Evolutionary conservation across 1,140 invertebrate species (phyloP), one percentile per base, ranked within the genome.

Genomic region (Pseudomyrmex concolor): DNA sequence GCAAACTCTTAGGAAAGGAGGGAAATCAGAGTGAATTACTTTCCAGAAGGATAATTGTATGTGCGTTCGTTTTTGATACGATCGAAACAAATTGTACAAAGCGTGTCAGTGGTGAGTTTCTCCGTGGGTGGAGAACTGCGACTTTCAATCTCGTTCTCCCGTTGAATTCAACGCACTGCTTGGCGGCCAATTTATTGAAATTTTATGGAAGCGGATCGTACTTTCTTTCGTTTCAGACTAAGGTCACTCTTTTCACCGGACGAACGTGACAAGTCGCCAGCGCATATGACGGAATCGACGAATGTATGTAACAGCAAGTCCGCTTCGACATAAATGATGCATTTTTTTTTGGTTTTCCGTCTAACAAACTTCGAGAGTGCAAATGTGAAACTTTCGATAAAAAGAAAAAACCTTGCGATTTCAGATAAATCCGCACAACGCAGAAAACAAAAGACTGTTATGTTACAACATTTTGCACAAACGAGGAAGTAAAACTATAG

Each of bases 141-240:
- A 83, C 71, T 82, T 82, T 82, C 78, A 48, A 82, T 82, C 71
- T 84, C 67, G 13, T 85, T 83, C 77, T 55, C 51, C 43, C 66
- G 34, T 81, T 81, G 71, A 85, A 89, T 89, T 88, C 70, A 89
- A 91, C 78, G 88, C 90, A 86, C 86, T 84, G 81, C 84, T 86
- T 89, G 84, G 62, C 70, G 45, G 50, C 68, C 85, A 83, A 91
- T 90, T 80, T 87, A 88, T 90, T 86, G 80, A 87, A 87, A 91
- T 87, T 73, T 62, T 83, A 88, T 84, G 89, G 84, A 90, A 86
- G 64, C 74, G 71, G 86, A 87, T 87, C 86, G 64, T 19, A 87
- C 86, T 89, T 89, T 87, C 87, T 87, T 87, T 84, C 73, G 84
- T 34, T 34, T 85, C 66, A 62, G 43, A 54, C 63, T 67, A 88